These are phyloP conservation scores for Corella eumyota DNA, from an alignment of 23 tunicate species.

Conservation along the genomic window DNA sequence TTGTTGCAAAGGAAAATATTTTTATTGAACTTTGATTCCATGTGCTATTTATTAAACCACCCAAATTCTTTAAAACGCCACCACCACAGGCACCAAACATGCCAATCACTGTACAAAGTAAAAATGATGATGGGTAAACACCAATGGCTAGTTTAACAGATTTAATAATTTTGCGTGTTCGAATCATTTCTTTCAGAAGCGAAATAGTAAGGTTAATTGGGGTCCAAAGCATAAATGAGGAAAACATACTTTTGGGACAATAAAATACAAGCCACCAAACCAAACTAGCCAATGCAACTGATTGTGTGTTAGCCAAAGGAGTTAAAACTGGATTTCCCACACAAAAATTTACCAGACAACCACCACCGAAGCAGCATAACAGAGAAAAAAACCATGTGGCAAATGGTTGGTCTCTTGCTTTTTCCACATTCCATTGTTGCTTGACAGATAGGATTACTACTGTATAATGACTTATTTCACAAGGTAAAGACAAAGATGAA, in stretches of 20 bases:
- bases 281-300: constrained; percentile 26
- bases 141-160: too few species aligned
- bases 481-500: constrained; percentile 9
- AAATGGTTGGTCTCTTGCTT: constrained; percentile 28
- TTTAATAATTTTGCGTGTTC: constrained; percentile 67
- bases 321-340: constrained; percentile 45
- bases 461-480: constrained; percentile 43
- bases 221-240: constrained; percentile 6
- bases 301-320: constrained; percentile 37
- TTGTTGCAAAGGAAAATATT: constrained; percentile 12
- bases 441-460: constrained; percentile 40
- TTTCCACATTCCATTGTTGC: constrained; percentile 38
- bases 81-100: constrained; percentile 78
- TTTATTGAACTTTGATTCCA: constrained; percentile 41
- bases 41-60: constrained; percentile 1
- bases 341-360: constrained; percentile 23
- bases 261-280: constrained; percentile 73
- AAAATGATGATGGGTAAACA: constrained; percentile 40
- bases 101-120: constrained; percentile 49
- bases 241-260: constrained; percentile 31
- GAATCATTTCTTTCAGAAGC: constrained; percentile 47
- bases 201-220: constrained; percentile 20
- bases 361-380: constrained; percentile 49
- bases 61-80: constrained; percentile 42
- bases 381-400: constrained; percentile 47